Base-by-base conservation (phyloP, 2,888 invertebrate species). In the Pristionchus entomophagus region DNA sequence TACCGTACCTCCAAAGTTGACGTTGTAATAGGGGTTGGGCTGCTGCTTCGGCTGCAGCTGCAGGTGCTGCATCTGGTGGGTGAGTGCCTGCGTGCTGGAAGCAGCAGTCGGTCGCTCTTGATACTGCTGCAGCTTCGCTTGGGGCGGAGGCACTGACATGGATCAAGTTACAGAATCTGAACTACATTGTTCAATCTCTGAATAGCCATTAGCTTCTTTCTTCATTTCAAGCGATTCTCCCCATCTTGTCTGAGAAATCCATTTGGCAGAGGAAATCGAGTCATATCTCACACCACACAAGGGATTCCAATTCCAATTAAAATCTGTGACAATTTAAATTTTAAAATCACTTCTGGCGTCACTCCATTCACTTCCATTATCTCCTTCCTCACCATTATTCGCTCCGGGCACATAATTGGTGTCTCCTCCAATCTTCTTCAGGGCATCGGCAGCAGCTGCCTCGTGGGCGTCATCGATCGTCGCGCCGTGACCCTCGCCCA, bases 391-490 rank as follows among this genome's bases (percentile, higher is more conserved):
- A 69, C 65, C 65, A 38, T 29, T 35, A 4, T 29, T 32, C 2
- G 38, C 69, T 3, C n/a, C 22, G 6, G 73, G 73, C 3, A 73
- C 73, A 41, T 73, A 73, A n/a, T 17, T 45, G 10, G 73, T 22
- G 14, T 80, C 78, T 2, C 12, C 29, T 14, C 62, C 83, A 6
- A 84, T 62, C 45, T 45, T 84, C 19, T 14, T 14, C 19, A 84
- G n/a, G 1, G 83, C 83, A 49, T 84, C 65, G 0, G 53, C n/a
- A 38, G 83, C 83, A 3, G 83, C 83, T 0, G 41, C 35, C n/a
- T 84, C 83, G 83, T 65, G 49, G 2, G 83, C 83, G 22, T 35
- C 45, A 17, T 84, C 83, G n/a, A 84, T 84, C 32, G 65, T 65
- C 53, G 49, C 65, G 5, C 83, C 83, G 35, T 51, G 32, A 53